Base-by-base conservation (phyloP, 2,888 invertebrate species). In the Fabriciana adippe region DNA sequence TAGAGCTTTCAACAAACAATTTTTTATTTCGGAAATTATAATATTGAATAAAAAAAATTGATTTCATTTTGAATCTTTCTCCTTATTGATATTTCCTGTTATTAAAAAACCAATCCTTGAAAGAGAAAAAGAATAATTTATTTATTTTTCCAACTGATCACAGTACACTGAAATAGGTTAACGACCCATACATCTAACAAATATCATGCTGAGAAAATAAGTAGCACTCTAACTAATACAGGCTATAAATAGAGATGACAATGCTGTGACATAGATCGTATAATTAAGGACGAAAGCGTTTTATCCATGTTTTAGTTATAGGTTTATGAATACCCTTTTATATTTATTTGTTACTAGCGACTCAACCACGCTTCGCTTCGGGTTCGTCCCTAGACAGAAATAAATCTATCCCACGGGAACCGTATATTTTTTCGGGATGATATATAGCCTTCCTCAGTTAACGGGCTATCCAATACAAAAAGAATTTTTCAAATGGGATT, bases 131-230 rank as follows among this genome's bases (percentile, higher is more conserved):
- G 3, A n/a, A 51, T 50, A 50, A 18, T 16, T 16, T 4, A 35
- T 18, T 3, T 47, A 47, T 31, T 31, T 61, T 61, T 55, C 67
- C 64, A 68, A 63, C 48, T 62, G 56, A 56, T 60, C 64, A 62
- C 47, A 35, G 16, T 47, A 6, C 53, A 54, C 78, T 71, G 73
- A 86, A 89, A 87, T 86, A 77, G 89, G 87, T 89, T 88, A 89
- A 88, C 85, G 86, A 87, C 85, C 83, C 81, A 79, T 84, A 84
- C 79, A 78, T 80, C 81, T 84, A 86, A 88, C 86, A 86, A 84
- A 85, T 83, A 79, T 79, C 81, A 80, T 69, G 77, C 75, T 79
- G 81, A 78, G 78, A 80, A 78, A 75, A 71, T 68, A 75, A 79
- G 78, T 78, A 77, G 71, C 68, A 72, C 73, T 74, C 77, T 76